Conservation (phyloP, 2,888 invertebrate genomes). For the Erynnis tages region DNA sequence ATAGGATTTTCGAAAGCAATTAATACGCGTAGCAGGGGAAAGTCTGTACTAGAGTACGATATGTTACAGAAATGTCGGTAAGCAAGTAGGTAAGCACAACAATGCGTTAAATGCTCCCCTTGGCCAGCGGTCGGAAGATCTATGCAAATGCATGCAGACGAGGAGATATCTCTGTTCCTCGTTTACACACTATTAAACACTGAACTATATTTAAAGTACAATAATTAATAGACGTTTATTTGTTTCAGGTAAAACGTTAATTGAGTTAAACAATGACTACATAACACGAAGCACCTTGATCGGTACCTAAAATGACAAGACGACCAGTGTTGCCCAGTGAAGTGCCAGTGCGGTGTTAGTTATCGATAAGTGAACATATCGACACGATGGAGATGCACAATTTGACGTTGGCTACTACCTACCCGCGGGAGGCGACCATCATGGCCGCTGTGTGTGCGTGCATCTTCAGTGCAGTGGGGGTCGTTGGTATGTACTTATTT, state of each 20-base stretch:
- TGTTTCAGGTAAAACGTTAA: constrained; percentile 27
- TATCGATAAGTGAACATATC: constrained; percentile 34
- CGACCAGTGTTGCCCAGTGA: constrained; percentile 37
- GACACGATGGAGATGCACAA: constrained; percentile 49
- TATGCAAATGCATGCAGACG: constrained; percentile 35
- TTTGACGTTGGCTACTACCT: constrained; percentile 59
- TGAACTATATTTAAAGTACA: not conserved
- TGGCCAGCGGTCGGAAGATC: constrained; percentile 28
- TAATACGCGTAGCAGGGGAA: no score
- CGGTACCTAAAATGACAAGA: constrained; percentile 15
- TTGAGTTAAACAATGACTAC: not conserved
- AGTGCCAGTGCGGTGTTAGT: constrained; percentile 45
- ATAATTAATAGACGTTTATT: no score
- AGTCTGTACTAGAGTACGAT: not conserved
- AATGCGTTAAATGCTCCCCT: constrained; percentile 27
- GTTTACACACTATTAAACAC: not conserved
- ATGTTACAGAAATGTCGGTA: not conserved
- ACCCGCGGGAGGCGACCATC: constrained; percentile 88
- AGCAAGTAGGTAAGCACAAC: constrained; percentile 23
- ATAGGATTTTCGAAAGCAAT: no score
- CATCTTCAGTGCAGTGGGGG: constrained; percentile 89
- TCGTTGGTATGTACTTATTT: constrained; percentile 89
- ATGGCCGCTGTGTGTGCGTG: constrained; percentile 90
- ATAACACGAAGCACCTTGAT: not conserved
- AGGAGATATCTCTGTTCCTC: constrained; percentile 10